These are phyloP conservation scores for Shinisaurus crocodilurus DNA, from an alignment of 2,113 vertebrate species.

Conservation along the genomic window DNA sequence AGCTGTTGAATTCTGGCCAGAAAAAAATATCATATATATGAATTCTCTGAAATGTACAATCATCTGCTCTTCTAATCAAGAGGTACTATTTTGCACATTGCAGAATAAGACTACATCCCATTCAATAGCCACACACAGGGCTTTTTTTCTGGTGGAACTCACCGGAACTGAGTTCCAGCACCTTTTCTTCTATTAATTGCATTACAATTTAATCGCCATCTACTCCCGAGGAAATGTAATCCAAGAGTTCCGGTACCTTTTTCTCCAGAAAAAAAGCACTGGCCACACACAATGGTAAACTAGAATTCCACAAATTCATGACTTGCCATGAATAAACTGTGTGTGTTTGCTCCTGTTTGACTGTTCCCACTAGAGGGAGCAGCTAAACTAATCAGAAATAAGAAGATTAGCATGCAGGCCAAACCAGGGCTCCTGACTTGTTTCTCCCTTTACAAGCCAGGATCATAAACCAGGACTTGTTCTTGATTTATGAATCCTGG, in stretches of 20 bases:
- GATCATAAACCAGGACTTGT: too few relatives aligned
- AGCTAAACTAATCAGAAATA: neutral
- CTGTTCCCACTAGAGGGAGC: neutral
- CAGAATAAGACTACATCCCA: neutral
- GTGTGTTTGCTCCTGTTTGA: neutral
- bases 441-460: too few relatives aligned
- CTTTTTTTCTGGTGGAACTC: too few relatives aligned
- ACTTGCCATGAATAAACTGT: neutral
- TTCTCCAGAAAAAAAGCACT: too few relatives aligned
- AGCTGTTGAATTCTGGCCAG: neutral
- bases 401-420: neutral
- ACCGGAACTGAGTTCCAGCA: too few relatives aligned
- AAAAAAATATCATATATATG: neutral
- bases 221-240: too few relatives aligned
- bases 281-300: neutral
- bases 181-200: too few relatives aligned
- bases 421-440: neutral
- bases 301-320: neutral
- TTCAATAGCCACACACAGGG: neutral
- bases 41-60: neutral
- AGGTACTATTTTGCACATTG: neutral
- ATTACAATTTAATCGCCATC: too few relatives aligned
- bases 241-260: too few relatives aligned
- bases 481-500: too few relatives aligned
- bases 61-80: constrained; percentile 8